Conservation (phyloP, 2,113 vertebrate genomes). For the Dromas ardeola region DNA sequence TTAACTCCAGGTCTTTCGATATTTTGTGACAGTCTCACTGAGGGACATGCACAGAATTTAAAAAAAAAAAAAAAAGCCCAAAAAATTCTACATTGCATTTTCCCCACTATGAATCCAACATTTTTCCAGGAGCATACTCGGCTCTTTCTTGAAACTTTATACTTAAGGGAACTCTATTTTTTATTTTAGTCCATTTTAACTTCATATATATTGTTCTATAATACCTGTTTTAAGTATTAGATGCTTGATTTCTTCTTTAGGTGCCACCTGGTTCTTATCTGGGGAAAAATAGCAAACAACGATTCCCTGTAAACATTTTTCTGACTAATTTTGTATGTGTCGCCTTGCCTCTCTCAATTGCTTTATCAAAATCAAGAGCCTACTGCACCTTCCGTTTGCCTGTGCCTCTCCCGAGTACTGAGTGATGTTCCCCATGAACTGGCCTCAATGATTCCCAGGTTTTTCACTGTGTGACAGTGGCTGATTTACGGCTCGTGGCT, state of each 20-base stretch:
- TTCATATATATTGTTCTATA: not conserved
- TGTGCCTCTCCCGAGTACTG: not conserved
- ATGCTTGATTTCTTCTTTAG: not conserved
- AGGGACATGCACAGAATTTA: not conserved
- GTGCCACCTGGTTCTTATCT: not conserved
- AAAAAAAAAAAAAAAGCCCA: not conserved
- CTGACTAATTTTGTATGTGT: not conserved
- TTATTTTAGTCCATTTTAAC: not conserved
- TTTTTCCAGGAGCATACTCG: not conserved
- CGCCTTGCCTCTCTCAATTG: not conserved
- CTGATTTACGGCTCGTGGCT: not conserved
- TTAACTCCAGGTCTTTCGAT: fast-evolving
- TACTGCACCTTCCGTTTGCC: not conserved
- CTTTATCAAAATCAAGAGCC: not conserved
- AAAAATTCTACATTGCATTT: not conserved
- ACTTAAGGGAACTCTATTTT: not conserved
- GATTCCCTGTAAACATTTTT: not conserved
- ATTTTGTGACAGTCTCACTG: not conserved
- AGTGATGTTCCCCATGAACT: not conserved
- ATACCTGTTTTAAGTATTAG: not conserved
- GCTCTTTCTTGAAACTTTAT: not conserved
- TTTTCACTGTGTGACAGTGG: not conserved
- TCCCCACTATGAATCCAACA: not conserved
- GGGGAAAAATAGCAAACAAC: not conserved
- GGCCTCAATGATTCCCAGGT: not conserved